Conservation (phyloP, 1,140 invertebrate species). For the Myzus persicae region DNA sequence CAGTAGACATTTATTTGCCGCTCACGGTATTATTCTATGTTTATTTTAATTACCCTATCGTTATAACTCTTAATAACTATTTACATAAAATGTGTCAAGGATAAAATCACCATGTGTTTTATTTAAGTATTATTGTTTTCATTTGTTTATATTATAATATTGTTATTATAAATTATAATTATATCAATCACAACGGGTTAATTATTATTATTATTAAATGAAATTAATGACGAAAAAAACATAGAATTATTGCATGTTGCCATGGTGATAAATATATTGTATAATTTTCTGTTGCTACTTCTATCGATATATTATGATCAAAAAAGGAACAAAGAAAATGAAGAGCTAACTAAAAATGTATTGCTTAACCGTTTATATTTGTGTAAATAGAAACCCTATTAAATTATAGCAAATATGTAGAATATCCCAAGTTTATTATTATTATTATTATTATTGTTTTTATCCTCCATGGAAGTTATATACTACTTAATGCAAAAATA, state of each 20-base stretch:
- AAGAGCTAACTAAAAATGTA: background rate
- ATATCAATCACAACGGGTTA: background rate
- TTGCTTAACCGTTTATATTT: background rate
- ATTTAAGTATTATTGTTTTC: background rate
- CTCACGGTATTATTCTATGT: background rate
- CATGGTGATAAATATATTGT: background rate
- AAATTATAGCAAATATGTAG: slow-evolving; percentile 14
- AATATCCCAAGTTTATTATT: slow-evolving; percentile 24
- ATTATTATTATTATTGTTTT: slow-evolving; percentile 45
- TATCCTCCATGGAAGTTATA: background rate
- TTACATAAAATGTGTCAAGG: background rate
- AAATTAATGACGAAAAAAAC: slow-evolving; percentile 18
- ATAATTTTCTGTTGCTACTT: background rate
- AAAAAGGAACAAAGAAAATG: background rate
- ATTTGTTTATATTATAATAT: background rate
- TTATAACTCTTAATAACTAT: background rate
- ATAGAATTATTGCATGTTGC: background rate
- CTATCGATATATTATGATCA: background rate
- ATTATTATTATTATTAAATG: background rate
- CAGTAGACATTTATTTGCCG: background rate
- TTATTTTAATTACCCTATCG: background rate
- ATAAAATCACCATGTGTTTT: background rate
- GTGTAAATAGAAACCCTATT: slow-evolving; percentile 31
- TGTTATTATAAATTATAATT: slow-evolving; percentile 19
- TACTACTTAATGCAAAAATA: slow-evolving; percentile 1